phyloP scores from a whole-genome alignment of 2,888 invertebrate species.

The Ganaspis brasiliensis region DNA sequence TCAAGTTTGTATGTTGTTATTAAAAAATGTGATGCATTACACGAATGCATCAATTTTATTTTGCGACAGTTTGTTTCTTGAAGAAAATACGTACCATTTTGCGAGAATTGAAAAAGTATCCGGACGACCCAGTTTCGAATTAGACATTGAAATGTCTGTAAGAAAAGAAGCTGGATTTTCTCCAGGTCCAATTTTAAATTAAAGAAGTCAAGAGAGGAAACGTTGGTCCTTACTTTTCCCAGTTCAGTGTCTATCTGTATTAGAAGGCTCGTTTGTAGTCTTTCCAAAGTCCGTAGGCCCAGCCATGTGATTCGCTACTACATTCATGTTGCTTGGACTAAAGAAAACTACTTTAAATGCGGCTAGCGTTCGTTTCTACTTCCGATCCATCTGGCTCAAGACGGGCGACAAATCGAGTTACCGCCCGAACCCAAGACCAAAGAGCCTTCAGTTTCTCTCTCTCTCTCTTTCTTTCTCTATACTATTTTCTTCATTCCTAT shows the following conservation, averaged over 20 bases:
- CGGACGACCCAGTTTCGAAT: too few species aligned
- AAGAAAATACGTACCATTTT: too few species aligned
- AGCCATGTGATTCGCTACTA: slow-evolving; percentile 34
- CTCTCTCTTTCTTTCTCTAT: slow-evolving; percentile 22
- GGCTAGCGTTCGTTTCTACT: slow-evolving; percentile 75
- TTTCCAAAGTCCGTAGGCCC: slow-evolving; percentile 10
- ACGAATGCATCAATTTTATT: too few species aligned
- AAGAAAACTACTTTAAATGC: slow-evolving; percentile 71
- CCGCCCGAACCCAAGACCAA: slow-evolving; percentile 74
- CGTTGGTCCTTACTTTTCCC: neutral
- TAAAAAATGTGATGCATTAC: too few species aligned
- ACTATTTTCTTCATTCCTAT: slow-evolving; percentile 43
- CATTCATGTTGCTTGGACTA: slow-evolving; percentile 22
- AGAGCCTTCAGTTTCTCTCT: slow-evolving; percentile 67
- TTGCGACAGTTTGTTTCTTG: too few species aligned
- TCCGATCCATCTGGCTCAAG: slow-evolving; percentile 77
- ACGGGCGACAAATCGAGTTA: slow-evolving; percentile 78
- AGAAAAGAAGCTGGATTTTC: neutral
- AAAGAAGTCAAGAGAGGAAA: neutral
- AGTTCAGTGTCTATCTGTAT: slow-evolving; percentile 26
- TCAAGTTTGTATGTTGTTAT: too few species aligned
- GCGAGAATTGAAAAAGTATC: too few species aligned
- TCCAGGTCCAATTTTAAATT: neutral
- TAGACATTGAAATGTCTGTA: too few species aligned
- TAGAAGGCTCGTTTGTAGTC: slow-evolving; percentile 36